Evolutionary conservation across 2,113 vertebrate genomes (phyloP).

Genomic region (Donacobius atricapilla): DNA sequence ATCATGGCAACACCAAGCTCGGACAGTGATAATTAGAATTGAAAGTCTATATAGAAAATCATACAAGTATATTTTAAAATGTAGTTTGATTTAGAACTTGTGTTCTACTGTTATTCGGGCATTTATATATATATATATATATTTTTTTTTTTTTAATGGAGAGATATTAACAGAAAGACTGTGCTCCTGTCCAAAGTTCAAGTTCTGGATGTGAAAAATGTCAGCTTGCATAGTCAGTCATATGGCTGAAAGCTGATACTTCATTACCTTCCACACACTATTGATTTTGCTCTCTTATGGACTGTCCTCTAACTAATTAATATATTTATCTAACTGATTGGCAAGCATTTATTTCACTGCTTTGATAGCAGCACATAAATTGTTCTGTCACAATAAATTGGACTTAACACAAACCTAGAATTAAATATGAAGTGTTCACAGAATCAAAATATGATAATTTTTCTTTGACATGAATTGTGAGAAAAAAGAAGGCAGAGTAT

Average conservation of each 20-base stretch:
- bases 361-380: not conserved
- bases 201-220: not conserved
- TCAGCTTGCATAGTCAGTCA: not conserved
- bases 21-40: not conserved
- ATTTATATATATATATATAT: too few species aligned
- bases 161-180: not conserved
- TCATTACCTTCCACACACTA: not conserved
- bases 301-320: slow-evolving; percentile 30
- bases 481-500: not conserved
- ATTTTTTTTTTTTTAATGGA: not conserved
- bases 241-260: not conserved
- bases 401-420: not conserved
- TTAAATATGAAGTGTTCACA: not conserved
- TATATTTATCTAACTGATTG: slow-evolving; percentile 29
- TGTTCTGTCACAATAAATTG: not conserved
- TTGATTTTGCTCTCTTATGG: not conserved
- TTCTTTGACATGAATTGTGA: not conserved
- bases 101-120: not conserved
- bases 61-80: not conserved
- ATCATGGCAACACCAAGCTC: not conserved
- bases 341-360: not conserved
- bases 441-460: not conserved
- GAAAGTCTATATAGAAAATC: not conserved
- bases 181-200: not conserved
- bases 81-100: not conserved